phyloP scores from a whole-genome alignment of 2,113 vertebrate species.

The Sterna hirundo region DNA sequence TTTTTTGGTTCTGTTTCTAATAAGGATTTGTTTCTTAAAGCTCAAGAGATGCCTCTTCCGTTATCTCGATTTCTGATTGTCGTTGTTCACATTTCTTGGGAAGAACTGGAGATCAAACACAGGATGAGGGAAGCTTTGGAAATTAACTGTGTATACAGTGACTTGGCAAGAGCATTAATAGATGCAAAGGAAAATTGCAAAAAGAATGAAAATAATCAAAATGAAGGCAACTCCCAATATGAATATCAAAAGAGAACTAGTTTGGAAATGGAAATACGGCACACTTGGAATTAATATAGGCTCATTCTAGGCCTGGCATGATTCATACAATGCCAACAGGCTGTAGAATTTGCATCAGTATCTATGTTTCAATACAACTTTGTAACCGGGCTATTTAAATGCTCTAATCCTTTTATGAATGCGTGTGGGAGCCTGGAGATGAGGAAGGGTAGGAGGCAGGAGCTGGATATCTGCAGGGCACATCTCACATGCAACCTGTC shows the following conservation, averaged over 20 bases:
- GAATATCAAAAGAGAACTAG: constrained; percentile 28
- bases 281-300: constrained; percentile 25
- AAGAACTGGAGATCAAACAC: neutral
- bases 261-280: constrained; percentile 44
- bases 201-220: constrained; percentile 1
- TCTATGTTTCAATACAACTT: constrained; percentile 34
- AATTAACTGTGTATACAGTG: constrained; percentile 34
- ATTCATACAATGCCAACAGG: constrained; percentile 19
- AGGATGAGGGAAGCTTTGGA: neutral
- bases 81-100: constrained; percentile 25
- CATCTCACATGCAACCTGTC: neutral
- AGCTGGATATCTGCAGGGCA: neutral
- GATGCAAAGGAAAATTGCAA: constrained; percentile 5
- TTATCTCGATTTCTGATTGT: neutral
- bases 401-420: neutral
- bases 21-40: neutral
- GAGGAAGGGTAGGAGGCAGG: neutral
- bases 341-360: constrained; percentile 33
- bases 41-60: neutral
- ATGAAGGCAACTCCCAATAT: constrained; percentile 13
- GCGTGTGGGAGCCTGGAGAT: neutral
- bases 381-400: constrained; percentile 19
- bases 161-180: constrained; percentile 19
- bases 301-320: neutral
- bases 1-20: neutral